phyloP scores from a whole-genome alignment of 1,140 invertebrate species.

The Heliconius congener region DNA sequence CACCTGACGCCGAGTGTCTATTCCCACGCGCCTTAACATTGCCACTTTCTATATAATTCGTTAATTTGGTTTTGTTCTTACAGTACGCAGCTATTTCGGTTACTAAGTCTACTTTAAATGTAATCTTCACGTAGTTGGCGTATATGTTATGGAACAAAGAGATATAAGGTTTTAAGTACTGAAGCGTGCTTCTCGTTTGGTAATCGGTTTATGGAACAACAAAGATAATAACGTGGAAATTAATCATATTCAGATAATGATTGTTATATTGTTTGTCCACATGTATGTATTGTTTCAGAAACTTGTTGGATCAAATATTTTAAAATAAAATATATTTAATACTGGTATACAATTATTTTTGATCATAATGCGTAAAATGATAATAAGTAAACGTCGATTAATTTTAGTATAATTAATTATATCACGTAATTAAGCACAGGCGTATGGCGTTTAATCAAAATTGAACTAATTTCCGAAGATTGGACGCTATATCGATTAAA shows the following conservation, averaged over 20 bases:
- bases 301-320: neutral
- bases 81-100: slow-evolving; percentile 61
- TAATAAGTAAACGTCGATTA: slow-evolving; percentile 3
- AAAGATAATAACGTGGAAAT: neutral
- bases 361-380: neutral
- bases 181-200: slow-evolving; percentile 24
- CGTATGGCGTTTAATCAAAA: slow-evolving; percentile 58
- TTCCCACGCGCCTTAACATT: slow-evolving; percentile 68
- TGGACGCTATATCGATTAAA: slow-evolving; percentile 67
- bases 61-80: slow-evolving; percentile 74
- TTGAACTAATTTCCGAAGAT: slow-evolving; percentile 67
- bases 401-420: slow-evolving; percentile 37
- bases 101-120: slow-evolving; percentile 57
- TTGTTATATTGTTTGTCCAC: neutral
- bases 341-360: neutral
- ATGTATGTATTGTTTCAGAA: neutral
- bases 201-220: slow-evolving; percentile 26
- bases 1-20: slow-evolving; percentile 56
- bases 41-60: slow-evolving; percentile 50
- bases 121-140: slow-evolving; percentile 52
- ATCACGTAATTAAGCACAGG: slow-evolving; percentile 47
- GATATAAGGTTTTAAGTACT: slow-evolving; percentile 29
- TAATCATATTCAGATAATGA: neutral
- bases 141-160: slow-evolving; percentile 47
- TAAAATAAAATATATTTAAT: neutral